Evolutionary conservation across 2,797 vertebrate genomes (phyloP), one percentile per base, ranked within the genome.

Genomic region (Myripristis murdjan): DNA sequence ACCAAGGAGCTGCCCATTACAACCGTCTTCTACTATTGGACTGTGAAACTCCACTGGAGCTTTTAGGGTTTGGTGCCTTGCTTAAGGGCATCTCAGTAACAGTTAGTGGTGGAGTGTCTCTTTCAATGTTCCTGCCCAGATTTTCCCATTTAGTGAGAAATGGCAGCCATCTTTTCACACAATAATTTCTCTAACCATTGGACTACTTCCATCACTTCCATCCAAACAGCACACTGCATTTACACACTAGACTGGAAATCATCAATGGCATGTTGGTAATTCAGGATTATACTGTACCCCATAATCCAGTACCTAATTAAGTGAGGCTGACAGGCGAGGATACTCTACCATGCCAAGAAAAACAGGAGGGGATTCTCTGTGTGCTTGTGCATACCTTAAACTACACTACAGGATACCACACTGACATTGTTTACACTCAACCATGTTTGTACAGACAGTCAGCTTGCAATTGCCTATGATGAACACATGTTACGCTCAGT

Each of bases 341-440:
- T 62, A 46, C n/a, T 46, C n/a, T 46, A 20, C n/a, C 24, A 39
- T 18, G 73, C 33, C 52, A 54, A 70, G 49, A 57, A 2, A 18
- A 67, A 43, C 9, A 23, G 15, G 41, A 9, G 46, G 41, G 16
- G 24, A 11, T 15, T 5, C 48, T 48, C 56, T 52, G 44, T 80
- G 74, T 78, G 69, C 59, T 73, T 70, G 26, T 75, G 41, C 56
- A 15, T 35, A 63, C 43, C 60, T 44, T 64, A 58, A 70, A 56
- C 65, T 81, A 79, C 12, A 55, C 69, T 26, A 51, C 33, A 43
- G 41, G 71, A 70, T 26, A 63, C 62, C 59, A 72, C 67, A 59
- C 20, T 15, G 26, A 72, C 20, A 24, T n/a, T 41, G 31, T 63
- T 62, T 22, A 47, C 28, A 73, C 33, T 60, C 44, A 22, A 24